These are phyloP conservation scores for Griposia aprilina DNA, from an alignment of 2,888 invertebrate species.

Conservation along the genomic window DNA sequence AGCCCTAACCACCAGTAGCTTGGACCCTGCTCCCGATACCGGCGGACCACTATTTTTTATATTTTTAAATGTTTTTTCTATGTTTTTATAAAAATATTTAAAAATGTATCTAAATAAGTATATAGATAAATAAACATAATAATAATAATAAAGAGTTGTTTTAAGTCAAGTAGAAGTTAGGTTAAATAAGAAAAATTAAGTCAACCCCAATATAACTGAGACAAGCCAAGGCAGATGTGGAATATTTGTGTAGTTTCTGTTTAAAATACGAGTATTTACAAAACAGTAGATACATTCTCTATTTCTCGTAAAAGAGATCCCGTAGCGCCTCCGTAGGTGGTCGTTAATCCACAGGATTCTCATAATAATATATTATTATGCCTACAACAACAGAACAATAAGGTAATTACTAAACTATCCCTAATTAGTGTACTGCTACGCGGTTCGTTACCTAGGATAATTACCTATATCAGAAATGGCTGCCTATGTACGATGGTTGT, in stretches of 20 bases:
- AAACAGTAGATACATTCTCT: neutral
- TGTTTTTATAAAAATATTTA: no score
- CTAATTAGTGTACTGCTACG: slow-evolving; percentile 30
- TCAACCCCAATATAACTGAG: neutral
- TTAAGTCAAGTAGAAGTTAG: neutral
- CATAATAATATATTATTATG: slow-evolving; percentile 30
- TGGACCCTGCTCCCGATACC: no score
- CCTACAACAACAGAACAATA: slow-evolving; percentile 35
- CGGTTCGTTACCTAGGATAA: slow-evolving; percentile 29
- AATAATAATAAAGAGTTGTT: neutral
- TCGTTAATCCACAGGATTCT: slow-evolving; percentile 1
- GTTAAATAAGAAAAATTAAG: neutral
- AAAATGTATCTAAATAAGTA: no score
- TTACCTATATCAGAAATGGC: slow-evolving; percentile 18
- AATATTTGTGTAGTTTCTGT: no score
- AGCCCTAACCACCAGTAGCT: no score
- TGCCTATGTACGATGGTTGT: neutral
- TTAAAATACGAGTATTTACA: neutral
- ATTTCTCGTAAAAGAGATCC: neutral
- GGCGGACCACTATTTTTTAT: no score
- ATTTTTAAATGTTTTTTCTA: no score
- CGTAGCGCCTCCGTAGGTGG: neutral
- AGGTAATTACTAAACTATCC: slow-evolving; percentile 25
- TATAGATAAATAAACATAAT: no score
- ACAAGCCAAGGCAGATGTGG: no score